Evolutionary conservation across 2,113 vertebrate genomes (phyloP).

Genomic region (Holacanthus passer): DNA sequence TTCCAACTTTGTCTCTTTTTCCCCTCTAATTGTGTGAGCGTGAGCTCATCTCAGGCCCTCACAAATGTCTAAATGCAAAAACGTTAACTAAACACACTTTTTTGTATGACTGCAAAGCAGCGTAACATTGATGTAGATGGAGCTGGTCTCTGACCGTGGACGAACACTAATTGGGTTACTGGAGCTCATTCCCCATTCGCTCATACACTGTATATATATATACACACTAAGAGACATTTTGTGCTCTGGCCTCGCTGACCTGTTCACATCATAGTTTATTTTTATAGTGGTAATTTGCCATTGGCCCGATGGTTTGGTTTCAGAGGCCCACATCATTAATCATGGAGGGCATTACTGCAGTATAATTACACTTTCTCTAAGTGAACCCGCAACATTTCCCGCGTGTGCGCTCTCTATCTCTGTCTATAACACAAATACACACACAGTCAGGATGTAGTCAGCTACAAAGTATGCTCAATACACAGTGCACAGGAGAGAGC

Average conservation of each 20-base stretch:
- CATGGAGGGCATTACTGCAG: slow-evolving; percentile 77
- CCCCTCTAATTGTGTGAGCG: not conserved
- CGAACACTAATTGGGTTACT: slow-evolving; percentile 79
- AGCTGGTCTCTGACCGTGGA: slow-evolving; percentile 55
- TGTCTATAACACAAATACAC: slow-evolving; percentile 36
- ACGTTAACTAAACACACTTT: not conserved
- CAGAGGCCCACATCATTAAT: slow-evolving; percentile 82
- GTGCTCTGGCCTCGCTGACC: slow-evolving; percentile 78
- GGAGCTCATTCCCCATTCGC: slow-evolving; percentile 68
- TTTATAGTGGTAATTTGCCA: slow-evolving; percentile 83
- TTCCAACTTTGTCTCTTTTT: not conserved
- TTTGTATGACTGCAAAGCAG: slow-evolving; percentile 15
- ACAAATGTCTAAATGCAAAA: not conserved
- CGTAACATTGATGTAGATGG: slow-evolving; percentile 28
- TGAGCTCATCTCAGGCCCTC: not conserved
- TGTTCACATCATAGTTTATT: slow-evolving; percentile 81
- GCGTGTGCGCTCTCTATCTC: slow-evolving; percentile 38
- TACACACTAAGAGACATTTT: slow-evolving; percentile 76
- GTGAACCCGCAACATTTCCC: slow-evolving; percentile 68
- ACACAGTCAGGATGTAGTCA: slow-evolving; percentile 12
- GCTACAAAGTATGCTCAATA: slow-evolving; percentile 29
- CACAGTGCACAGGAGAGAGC: slow-evolving; percentile 1
- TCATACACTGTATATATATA: slow-evolving; percentile 75
- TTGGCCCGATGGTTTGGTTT: slow-evolving; percentile 76
- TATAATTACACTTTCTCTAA: slow-evolving; percentile 80